Evolutionary conservation across 2,797 vertebrate genomes (phyloP), one percentile per base, ranked within the genome.

Genomic region (Phalloptychus januarius): DNA sequence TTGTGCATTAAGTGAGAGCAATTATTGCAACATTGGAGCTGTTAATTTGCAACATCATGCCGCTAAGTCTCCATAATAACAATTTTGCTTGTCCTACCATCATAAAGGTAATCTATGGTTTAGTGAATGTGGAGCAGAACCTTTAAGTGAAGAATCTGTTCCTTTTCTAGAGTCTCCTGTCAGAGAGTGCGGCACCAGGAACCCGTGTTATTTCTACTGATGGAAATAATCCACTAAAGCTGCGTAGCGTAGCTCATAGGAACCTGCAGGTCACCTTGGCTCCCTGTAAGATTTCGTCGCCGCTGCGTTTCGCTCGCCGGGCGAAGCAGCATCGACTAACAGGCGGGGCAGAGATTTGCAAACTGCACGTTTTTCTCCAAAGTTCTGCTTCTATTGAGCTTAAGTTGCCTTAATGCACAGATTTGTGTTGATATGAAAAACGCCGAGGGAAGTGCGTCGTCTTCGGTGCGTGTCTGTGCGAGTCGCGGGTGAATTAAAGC

Each of bases 361-460:
- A 80, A 71, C 33, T 20, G 71, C 71, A 65, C 33, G 2, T 71
- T 40, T 50, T 75, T 71, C 78, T 75, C 80, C 81, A 79, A 61
- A 85, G 75, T 63, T 71, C 52, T 15, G 61, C 38, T 83, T 83
- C 77, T 69, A 20, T 46, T 15, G 58, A 72, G n/a, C 63, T 84
- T 45, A 28, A 48, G 80, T 87, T 88, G 91, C 91, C 88, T 93
- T 89, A 89, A 82, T 83, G 73, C 71, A 83, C 81, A 79, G 16
- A 75, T 72, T 75, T 36, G 69, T 79, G 71, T 63, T 63, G 56
- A 25, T 70, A n/a, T 56, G 65, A 76, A 74, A 38, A 69, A 54
- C 44, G 63, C 23, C 6, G 18, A 45, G 52, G 44, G 45, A 48
- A 71, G 33, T 40, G 31, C 63, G 38, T 70, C 72, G 28, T 76